Evolutionary conservation across 92 coral and sea anemone genomes (phyloP).

Genomic region (Porites divaricata): DNA sequence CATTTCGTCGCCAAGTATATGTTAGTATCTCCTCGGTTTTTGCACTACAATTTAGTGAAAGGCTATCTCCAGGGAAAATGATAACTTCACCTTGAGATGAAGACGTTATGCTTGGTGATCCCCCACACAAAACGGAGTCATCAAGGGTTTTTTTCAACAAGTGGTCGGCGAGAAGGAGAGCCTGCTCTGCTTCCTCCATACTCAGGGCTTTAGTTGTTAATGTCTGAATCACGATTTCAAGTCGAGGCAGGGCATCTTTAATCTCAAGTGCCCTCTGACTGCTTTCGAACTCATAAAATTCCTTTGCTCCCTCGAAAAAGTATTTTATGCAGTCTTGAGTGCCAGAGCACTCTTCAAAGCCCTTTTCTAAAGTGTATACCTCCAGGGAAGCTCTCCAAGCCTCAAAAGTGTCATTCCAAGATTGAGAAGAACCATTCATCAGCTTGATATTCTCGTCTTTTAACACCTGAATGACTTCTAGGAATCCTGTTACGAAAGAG

Average conservation of each 20-base stretch:
- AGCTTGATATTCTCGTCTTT: neutral
- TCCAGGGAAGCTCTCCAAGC: constrained; percentile 72
- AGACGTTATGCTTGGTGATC: constrained; percentile 39
- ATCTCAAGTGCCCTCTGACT: constrained; percentile 50
- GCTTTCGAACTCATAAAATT: constrained; percentile 57
- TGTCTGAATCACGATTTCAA: constrained; percentile 10
- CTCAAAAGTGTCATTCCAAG: constrained; percentile 63
- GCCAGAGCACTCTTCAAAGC: constrained; percentile 63
- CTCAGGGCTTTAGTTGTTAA: constrained; percentile 30
- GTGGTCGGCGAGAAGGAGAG: constrained; percentile 4
- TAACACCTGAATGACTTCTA: constrained; percentile 9
- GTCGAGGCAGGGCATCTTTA: constrained; percentile 27
- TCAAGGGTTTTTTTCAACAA: constrained; percentile 55
- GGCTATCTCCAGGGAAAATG: constrained; percentile 39
- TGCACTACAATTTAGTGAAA: constrained; percentile 49
- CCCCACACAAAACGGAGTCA: constrained; percentile 62
- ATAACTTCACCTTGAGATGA: constrained; percentile 22
- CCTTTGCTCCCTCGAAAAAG: constrained; percentile 50
- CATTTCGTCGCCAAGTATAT: constrained; percentile 65
- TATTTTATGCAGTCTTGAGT: constrained; percentile 60
- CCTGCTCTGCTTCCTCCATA: constrained; percentile 24
- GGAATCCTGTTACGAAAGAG: constrained; percentile 19
- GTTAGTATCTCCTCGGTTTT: constrained; percentile 33
- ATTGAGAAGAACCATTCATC: constrained; percentile 29
- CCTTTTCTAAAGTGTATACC: constrained; percentile 33